These are phyloP conservation scores for Cylindroiulus punctatus DNA, from an alignment of 2,888 invertebrate species.

Conservation along the genomic window DNA sequence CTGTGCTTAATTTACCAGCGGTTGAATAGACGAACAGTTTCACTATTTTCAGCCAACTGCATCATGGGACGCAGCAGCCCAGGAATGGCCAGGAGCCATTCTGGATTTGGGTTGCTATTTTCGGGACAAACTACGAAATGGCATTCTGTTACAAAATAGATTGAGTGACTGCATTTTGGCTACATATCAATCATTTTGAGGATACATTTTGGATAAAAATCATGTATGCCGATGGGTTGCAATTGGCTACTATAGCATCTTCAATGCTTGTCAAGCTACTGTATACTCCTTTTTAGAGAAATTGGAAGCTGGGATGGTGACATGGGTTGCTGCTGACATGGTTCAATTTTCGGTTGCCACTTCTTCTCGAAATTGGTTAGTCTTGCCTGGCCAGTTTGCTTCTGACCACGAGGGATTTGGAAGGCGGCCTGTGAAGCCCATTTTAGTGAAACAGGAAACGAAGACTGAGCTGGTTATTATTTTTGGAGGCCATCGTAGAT, in stretches of 20 bases:
- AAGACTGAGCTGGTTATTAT: conserved; percentile 48
- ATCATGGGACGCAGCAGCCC: neutral
- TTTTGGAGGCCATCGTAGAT: conserved; percentile 51
- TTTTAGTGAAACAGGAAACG: conserved; percentile 37
- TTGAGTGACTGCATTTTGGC: too few species aligned
- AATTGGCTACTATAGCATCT: too few species aligned
- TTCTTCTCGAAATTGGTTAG: conserved; percentile 12
- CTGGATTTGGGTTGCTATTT: neutral
- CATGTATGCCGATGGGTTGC: too few species aligned
- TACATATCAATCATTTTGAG: too few species aligned
- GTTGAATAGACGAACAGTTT: neutral
- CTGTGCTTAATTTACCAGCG: neutral
- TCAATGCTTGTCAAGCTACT: too few species aligned
- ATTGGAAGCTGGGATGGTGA: too few species aligned
- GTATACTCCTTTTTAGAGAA: too few species aligned
- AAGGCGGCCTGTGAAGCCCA: neutral
- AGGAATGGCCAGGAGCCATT: neutral
- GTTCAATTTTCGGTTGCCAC: neutral
- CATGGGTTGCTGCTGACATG: neutral
- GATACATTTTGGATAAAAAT: too few species aligned
- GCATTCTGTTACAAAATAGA: too few species aligned
- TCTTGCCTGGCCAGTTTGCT: neutral
- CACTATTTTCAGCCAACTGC: neutral
- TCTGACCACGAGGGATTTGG: conserved; percentile 36
- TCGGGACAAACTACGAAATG: neutral